Base-by-base conservation (phyloP, 2,113 vertebrate genomes). In the Atlantisia rogersi region DNA sequence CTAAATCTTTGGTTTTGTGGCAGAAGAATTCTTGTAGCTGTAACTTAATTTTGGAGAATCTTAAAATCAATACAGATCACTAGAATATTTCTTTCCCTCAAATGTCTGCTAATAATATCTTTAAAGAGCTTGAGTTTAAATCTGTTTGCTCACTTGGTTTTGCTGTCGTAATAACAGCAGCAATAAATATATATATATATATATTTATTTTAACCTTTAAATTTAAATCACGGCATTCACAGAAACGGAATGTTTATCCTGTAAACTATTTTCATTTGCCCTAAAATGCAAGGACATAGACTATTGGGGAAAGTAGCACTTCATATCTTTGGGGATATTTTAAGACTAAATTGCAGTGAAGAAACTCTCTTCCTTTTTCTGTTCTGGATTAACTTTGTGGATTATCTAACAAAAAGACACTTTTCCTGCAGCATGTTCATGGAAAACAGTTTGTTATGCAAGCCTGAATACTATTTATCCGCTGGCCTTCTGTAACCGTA, bases 341-440 rank as follows among this genome's bases (percentile, higher is more conserved):
- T 85, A 48, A 85, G 55, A 60, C 55, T 86, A 22, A 88, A 84
- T 24, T 83, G 22, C 55, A 48, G n/a, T 80, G 59, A 88, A 85
- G 73, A 95, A 94, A 63, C 59, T 90, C 26, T 77, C 44, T 78
- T 21, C 39, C 10, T 15, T 86, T 44, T 91, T 87, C 63, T 80
- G 42, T 67, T 28, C 74, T 83, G 59, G 87, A 79, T 96, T 94
- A 93, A 73, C 10, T 78, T 86, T 4, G 31, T 90, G 92, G 78
- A 86, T 95, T 96, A 92, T 91, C 67, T 75, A 63, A 90, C 83
- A 84, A 35, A 85, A 88, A 71, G 53, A 39, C 84, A 84, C 76
- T 89, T 95, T 87, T 92, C 62, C 73, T 95, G 78, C 65, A 39
- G 24, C 0, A 0, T 48, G 55, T 82, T 85, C 32, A 26, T 92